These are phyloP conservation scores for Magallana gigas DNA, from an alignment of 1,140 invertebrate genomes.

Conservation along the genomic window DNA sequence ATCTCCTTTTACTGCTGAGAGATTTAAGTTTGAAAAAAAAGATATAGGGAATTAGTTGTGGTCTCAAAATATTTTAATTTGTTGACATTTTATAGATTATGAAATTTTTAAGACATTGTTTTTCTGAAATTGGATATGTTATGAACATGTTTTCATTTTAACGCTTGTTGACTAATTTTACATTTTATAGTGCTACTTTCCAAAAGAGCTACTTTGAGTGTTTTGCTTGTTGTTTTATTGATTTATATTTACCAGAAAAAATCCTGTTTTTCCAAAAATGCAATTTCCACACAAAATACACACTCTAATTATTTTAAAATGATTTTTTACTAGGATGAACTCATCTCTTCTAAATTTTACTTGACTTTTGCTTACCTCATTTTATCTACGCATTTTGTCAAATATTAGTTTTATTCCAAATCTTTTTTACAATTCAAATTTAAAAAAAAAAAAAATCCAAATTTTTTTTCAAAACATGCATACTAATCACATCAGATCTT, in stretches of 20 bases:
- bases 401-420: not conserved
- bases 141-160: not conserved
- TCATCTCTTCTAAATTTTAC: no score
- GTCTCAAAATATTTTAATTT: not conserved
- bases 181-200: conserved; percentile 19
- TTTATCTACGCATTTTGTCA: not conserved
- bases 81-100: not conserved
- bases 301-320: no score
- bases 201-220: no score
- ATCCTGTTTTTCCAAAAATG: no score
- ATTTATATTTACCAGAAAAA: no score
- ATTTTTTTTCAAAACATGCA: no score
- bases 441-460: no score
- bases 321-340: no score
- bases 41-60: not conserved
- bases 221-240: no score
- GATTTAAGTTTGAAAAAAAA: not conserved
- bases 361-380: not conserved
- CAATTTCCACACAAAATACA: no score
- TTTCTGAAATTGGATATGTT: not conserved
- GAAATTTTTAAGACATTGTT: not conserved
- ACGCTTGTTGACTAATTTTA: not conserved
- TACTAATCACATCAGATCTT: no score
- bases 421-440: no score
- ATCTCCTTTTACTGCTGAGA: not conserved